Percentiles rank a stretch among this genome's conserved stretches.
phyloP scores from a whole-genome alignment of 1,140 invertebrate genomes.

The Anoplolepis gracilipes region DNA sequence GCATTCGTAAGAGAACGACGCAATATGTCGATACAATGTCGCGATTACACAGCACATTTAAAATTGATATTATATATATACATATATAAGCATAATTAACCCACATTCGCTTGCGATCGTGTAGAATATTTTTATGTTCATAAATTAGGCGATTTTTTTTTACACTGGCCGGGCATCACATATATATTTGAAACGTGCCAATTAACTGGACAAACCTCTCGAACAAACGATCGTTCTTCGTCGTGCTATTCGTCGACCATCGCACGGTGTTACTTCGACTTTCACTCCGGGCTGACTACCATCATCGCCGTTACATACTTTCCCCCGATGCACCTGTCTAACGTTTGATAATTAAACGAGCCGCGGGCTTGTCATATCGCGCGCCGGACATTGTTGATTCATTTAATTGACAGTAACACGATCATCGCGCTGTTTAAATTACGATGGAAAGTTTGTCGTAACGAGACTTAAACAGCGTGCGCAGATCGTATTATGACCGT shows the following conservation, averaged over 20 bases:
- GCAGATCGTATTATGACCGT: slow-evolving; percentile 2
- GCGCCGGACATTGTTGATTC: slow-evolving; percentile 29
- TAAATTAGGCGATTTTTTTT: slow-evolving; percentile 20
- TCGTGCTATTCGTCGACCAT: slow-evolving; percentile 28
- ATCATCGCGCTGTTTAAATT: not conserved
- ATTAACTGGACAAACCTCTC: slow-evolving; percentile 54
- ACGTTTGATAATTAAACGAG: slow-evolving; percentile 48
- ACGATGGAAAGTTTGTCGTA: slow-evolving; percentile 6
- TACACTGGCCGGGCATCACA: not conserved
- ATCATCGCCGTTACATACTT: slow-evolving; percentile 51
- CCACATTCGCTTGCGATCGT: not conserved
- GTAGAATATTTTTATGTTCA: not conserved
- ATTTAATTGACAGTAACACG: slow-evolving; percentile 60
- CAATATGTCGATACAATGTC: not conserved
- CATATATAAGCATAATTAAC: not conserved
- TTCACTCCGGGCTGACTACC: slow-evolving; percentile 59
- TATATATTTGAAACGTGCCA: slow-evolving; percentile 29
- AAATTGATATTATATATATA: slow-evolving; percentile 14
- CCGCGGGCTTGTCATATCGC: slow-evolving; percentile 20
- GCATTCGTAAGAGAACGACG: not conserved
- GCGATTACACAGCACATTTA: not conserved
- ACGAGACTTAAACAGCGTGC: not conserved
- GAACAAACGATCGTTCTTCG: slow-evolving; percentile 62
- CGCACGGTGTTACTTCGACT: slow-evolving; percentile 21
- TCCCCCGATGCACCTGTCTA: slow-evolving; percentile 67